phyloP scores from a whole-genome alignment of 2,888 invertebrate species.

The Dicyrtoma fusca region DNA sequence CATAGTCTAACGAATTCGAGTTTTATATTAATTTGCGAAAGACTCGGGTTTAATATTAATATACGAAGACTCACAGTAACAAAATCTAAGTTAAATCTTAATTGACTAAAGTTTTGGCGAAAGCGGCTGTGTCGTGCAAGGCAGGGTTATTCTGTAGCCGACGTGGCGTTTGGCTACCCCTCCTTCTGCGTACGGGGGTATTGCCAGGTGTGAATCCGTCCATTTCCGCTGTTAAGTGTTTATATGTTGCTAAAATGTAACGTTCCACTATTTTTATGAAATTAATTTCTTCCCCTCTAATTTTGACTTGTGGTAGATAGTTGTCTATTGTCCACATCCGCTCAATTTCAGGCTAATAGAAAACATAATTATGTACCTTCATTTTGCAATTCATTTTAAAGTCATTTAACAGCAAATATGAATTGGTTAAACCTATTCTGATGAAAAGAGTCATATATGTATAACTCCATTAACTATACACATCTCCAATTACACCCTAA shows the following conservation, averaged over 20 bases:
- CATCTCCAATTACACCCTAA: too few relatives aligned
- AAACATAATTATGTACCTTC: not conserved
- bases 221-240: constrained; percentile 65
- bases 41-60: not conserved
- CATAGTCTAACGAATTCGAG: too few relatives aligned
- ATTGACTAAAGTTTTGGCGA: constrained; percentile 68
- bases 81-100: constrained; percentile 80
- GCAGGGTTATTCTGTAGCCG: constrained; percentile 53
- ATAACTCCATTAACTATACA: too few relatives aligned
- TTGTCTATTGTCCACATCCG: constrained; percentile 91
- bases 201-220: constrained; percentile 59
- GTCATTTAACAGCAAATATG: not conserved
- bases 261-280: constrained; percentile 75
- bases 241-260: constrained; percentile 76
- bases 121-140: constrained; percentile 62
- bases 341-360: constrained; percentile 67
- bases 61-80: constrained; percentile 68
- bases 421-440: not conserved
- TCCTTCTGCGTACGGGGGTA: constrained; percentile 60
- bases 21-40: not conserved
- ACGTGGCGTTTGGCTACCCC: constrained; percentile 47
- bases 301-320: constrained; percentile 70
- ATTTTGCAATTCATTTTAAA: not conserved
- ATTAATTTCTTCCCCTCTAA: constrained; percentile 68
- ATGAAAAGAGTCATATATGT: too few relatives aligned